Evolutionary conservation across 2,888 invertebrate genomes (phyloP).

Genomic region (Cabera pusaria): DNA sequence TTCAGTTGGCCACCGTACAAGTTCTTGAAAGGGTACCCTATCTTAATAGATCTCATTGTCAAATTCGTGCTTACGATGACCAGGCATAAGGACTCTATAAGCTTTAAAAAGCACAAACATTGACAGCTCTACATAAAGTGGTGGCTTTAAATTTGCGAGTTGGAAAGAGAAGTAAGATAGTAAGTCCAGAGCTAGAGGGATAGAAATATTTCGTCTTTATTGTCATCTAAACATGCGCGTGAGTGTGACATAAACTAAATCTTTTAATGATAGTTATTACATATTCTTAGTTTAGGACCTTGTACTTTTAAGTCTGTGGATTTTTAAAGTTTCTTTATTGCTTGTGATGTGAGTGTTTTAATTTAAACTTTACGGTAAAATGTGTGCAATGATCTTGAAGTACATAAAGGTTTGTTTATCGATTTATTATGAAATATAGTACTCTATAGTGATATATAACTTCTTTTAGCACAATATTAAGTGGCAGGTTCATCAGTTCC

Average conservation of each 20-base stretch:
- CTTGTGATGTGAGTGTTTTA: no score
- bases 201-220: conserved; percentile 7
- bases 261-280: no score
- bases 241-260: no score
- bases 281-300: no score
- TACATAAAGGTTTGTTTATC: conserved; percentile 38
- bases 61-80: conserved; percentile 14
- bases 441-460: no score
- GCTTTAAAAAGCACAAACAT: background rate
- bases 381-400: conserved; percentile 35
- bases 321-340: no score
- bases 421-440: no score
- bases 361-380: no score
- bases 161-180: conserved; percentile 20
- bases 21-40: conserved; percentile 5
- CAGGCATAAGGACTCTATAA: conserved; percentile 1
- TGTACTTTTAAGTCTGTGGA: no score
- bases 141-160: conserved; percentile 16
- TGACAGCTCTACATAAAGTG: conserved; percentile 26
- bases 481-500: no score
- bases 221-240: conserved; percentile 11
- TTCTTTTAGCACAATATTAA: no score
- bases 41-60: conserved; percentile 14
- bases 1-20: background rate
- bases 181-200: conserved; percentile 15